Base-by-base conservation (phyloP, 2,888 invertebrate genomes). In the Dolichomitus sp. region DNA sequence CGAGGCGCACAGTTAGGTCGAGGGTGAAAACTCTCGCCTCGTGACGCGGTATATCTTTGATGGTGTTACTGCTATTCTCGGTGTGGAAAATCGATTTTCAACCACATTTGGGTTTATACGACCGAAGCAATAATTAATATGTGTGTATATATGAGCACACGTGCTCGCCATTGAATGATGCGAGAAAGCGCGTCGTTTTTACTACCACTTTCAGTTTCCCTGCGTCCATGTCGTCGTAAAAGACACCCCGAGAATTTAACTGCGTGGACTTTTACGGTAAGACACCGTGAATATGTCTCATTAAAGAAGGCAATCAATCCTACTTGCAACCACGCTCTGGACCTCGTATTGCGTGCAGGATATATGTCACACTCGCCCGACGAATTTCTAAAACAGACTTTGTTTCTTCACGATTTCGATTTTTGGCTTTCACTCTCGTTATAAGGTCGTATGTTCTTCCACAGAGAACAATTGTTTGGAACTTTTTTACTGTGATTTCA, bases 11-110 rank as follows among this genome's bases (percentile, higher is more conserved):
- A 27, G 54, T 73, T 65, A 33, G 77, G 33, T 72, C 70, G 57
- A 33, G 65, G 61, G 69, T 69, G 61, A 66, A 79, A 75, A 59
- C 50, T 76, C 68, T 48, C 73, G 59, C 23, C 48, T 74, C 54
- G 69, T 75, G 50, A 78, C 70, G 42, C 52, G 23, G 52, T 37
- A 14, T 52, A 52, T 66, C 50, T 19, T 59, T 40, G 23, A 6
- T 5, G 57, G 57, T 19, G 17, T 37, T 61, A 37, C 11, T 40
- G 45, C 27, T 23, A 19, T 73, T 37, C 17, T 61, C 19, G n/a
- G 33, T 3, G 52, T 61, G 66, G 61, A 68, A 68, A 83, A 80
- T 79, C 68, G 68, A 80, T 83, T 80, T 83, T 76, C 48, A 61
- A 68, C 66, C 79, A 45, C 70, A 45, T 83, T 79, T 66, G 50